Evolutionary conservation across 1,140 invertebrate genomes (phyloP), one percentile per base, ranked within the genome.

Genomic region (Drosophila albomicans): DNA sequence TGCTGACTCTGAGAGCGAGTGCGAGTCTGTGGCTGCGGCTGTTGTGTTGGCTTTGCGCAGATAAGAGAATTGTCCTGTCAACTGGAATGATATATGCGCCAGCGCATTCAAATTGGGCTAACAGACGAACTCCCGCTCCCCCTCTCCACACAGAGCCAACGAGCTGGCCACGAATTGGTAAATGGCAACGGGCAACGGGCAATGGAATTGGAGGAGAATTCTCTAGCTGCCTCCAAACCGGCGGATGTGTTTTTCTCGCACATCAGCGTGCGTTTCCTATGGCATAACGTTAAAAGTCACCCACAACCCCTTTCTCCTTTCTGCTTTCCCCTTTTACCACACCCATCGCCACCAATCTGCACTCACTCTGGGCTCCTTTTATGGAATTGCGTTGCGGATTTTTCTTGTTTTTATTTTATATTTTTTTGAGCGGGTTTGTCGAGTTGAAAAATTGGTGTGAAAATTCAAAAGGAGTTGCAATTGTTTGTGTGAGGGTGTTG

Each of bases 21-120:
- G 16, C n/a, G 56, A 28, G 35, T 68, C 51, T 75, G 62, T 46
- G 64, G 67, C 69, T 75, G 75, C 58, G 88, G 86, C 86, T 90
- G 86, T 90, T 90, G 85, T 92, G 91, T 91, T 91, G 91, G 87
- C 81, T 92, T 92, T 91, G 88, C 78, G 77, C 71, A 92, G 91
- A 92, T 92, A 92, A 92, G 91, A 92, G 91, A 92, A 92, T 92
- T 92, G 91, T 92, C 91, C 91, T 92, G 91, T 92, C 91, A 92
- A 91, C 91, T 81, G 87, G 87, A 92, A 92, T 92, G 91, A 92
- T 92, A 92, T 92, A 92, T 92, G 91, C 91, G 91, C 85, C 82
- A 91, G 91, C 87, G 91, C 82, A 92, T 92, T 92, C 88, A 92
- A 92, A 92, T 92, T 92, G 91, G 91, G 91, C 91, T 91, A 92